phyloP scores from a whole-genome alignment of 2,113 vertebrate species.

The Xiphophorus hellerii region DNA sequence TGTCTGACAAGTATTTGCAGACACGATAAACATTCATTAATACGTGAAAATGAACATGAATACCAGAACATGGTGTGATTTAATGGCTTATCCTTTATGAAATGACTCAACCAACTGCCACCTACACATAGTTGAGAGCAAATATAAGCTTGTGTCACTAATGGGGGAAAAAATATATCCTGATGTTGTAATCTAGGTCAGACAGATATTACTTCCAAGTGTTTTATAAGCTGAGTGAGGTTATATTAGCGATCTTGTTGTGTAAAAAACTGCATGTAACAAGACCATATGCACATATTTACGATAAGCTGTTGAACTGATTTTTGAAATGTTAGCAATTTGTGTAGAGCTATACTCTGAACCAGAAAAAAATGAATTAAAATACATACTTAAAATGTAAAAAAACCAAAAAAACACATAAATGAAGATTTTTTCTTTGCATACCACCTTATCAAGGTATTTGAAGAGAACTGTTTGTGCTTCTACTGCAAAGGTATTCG shows the following conservation, averaged over 20 bases:
- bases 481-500: slow-evolving; percentile 34
- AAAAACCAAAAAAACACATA: slow-evolving; percentile 16
- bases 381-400: slow-evolving; percentile 13
- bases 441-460: slow-evolving; percentile 23
- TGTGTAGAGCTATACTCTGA: slow-evolving; percentile 23
- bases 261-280: slow-evolving; percentile 39
- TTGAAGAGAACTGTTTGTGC: slow-evolving; percentile 27
- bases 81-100: slow-evolving; percentile 47
- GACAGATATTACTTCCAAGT: slow-evolving; percentile 52
- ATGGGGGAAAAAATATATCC: slow-evolving; percentile 59
- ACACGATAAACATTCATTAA: slow-evolving; percentile 12
- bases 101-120: slow-evolving; percentile 60
- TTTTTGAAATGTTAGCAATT: background rate
- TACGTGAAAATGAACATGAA: slow-evolving; percentile 21
- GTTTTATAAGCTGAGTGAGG: slow-evolving; percentile 58
- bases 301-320: slow-evolving; percentile 6
- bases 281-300: slow-evolving; percentile 54
- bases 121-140: slow-evolving; percentile 63
- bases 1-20: slow-evolving; percentile 6
- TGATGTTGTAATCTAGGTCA: slow-evolving; percentile 67
- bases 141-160: slow-evolving; percentile 66
- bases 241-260: slow-evolving; percentile 52
- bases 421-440: slow-evolving; percentile 17
- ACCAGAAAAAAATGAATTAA: slow-evolving; percentile 3
- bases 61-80: slow-evolving; percentile 31